Conservation (phyloP, 2,797 vertebrate genomes). For the Varecia variegata region DNA sequence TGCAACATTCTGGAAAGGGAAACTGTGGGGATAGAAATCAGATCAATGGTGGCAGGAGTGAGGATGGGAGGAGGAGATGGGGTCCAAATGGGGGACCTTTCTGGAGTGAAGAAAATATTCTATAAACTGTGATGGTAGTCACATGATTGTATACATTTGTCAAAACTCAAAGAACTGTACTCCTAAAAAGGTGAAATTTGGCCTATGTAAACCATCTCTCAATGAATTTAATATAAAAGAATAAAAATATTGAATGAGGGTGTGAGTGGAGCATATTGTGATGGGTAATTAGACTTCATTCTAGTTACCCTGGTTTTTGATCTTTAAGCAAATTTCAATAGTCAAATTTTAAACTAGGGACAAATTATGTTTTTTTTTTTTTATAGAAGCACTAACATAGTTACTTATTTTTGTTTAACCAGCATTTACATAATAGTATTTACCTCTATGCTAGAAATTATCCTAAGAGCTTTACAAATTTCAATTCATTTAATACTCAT, state of each 20-base stretch:
- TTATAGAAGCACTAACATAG: background rate
- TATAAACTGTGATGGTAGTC: background rate
- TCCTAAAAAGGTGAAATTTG: background rate
- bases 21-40: background rate
- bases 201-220: background rate
- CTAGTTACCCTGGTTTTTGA: background rate
- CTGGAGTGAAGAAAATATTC: background rate
- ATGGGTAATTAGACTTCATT: background rate
- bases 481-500: background rate
- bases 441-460: background rate
- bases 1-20: background rate
- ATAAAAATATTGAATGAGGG: background rate
- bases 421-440: background rate
- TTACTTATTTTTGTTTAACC: slow-evolving; percentile 22
- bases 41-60: background rate
- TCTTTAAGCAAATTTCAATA: background rate
- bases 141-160: background rate
- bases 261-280: background rate
- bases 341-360: background rate
- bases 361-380: background rate
- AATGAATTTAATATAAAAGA: background rate
- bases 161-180: background rate
- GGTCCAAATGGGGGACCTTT: background rate
- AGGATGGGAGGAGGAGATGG: background rate
- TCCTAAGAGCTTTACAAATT: background rate